Conservation (phyloP, 2,797 vertebrate species). For the Astyanax mexicanus region DNA sequence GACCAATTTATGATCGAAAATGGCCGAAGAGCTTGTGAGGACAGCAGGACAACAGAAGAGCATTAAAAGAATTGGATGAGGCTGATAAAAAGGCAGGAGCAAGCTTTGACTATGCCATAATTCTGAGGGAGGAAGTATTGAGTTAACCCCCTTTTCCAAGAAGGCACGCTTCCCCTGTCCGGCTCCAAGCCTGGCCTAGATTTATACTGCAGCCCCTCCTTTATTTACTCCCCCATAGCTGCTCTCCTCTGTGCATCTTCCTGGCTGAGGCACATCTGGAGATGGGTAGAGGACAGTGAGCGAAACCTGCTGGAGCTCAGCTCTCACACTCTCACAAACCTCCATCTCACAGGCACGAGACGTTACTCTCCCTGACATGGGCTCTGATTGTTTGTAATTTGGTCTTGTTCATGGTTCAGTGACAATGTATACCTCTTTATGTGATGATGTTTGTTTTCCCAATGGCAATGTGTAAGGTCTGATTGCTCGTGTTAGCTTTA, state of each 20-base stretch:
- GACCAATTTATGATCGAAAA: not conserved
- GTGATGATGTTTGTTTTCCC: conserved; percentile 59
- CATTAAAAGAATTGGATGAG: conserved; percentile 15
- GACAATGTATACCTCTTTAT: conserved; percentile 57
- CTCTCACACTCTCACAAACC: conserved; percentile 34
- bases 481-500: conserved; percentile 65
- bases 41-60: conserved; percentile 27
- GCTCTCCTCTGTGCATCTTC: conserved; percentile 27
- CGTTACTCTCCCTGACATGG: conserved; percentile 28
- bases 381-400: conserved; percentile 50
- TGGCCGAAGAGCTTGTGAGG: conserved; percentile 10
- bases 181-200: conserved; percentile 49
- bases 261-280: conserved; percentile 43
- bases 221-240: conserved; percentile 19
- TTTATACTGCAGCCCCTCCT: conserved; percentile 42
- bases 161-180: conserved; percentile 59
- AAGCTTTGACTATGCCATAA: conserved; percentile 28
- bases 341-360: conserved; percentile 26
- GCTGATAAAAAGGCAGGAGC: conserved; percentile 20
- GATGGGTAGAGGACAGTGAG: conserved; percentile 12
- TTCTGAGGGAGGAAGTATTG: conserved; percentile 62
- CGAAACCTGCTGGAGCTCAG: conserved; percentile 22
- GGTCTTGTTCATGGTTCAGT: conserved; percentile 47
- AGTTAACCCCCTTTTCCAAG: conserved; percentile 59
- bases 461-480: conserved; percentile 53